Percentiles rank a stretch among this genome's conserved stretches.
These are phyloP conservation scores for Hydrozoanthus tunicans DNA, from an alignment of 64 coral and sea anemone species.

Conservation along the genomic window DNA sequence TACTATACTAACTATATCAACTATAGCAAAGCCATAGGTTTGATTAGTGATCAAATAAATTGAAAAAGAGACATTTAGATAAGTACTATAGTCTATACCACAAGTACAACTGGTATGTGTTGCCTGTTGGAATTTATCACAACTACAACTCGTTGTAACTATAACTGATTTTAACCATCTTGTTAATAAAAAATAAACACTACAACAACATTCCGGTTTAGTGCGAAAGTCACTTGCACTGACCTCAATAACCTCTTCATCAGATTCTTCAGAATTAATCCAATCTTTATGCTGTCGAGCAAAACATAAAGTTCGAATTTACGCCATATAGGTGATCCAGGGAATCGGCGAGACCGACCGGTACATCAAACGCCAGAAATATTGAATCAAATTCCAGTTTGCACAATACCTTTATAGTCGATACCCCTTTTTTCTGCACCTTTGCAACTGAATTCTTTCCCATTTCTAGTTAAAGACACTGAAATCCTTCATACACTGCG, in stretches of 20 bases:
- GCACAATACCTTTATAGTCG: background rate
- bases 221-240: background rate
- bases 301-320: background rate
- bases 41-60: too few species aligned
- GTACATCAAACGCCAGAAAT: background rate
- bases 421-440: background rate
- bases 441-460: background rate
- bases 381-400: background rate
- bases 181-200: background rate
- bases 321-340: background rate
- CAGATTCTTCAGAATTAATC: conserved; percentile 5
- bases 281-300: background rate
- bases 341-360: background rate
- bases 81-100: too few species aligned
- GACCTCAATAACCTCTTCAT: conserved; percentile 16
- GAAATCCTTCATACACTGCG: background rate
- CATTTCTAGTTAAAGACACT: background rate
- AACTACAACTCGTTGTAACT: background rate
- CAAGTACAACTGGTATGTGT: too few species aligned
- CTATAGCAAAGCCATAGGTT: too few species aligned
- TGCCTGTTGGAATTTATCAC: too few species aligned
- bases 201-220: background rate
- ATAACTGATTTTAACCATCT: background rate
- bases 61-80: too few species aligned
- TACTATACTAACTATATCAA: too few species aligned